Evolutionary conservation across 2,797 vertebrate species (phyloP), one percentile per base, ranked within the genome.

Genomic region (Pantherophis alleghaniensis): DNA sequence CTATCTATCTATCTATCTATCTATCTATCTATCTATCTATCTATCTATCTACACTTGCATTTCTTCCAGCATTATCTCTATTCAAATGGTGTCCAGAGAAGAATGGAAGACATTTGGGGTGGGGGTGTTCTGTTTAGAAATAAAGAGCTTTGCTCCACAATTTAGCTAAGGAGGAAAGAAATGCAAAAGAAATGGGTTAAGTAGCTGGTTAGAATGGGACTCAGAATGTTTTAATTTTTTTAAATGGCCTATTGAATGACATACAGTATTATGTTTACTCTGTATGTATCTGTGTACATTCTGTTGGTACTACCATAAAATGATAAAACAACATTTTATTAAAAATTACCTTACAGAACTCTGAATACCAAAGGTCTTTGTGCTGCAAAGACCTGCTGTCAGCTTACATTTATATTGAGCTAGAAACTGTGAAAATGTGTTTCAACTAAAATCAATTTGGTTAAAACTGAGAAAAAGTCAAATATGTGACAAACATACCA

Each of bases 381-480:
- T 91, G 12, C 57, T 92, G 4, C 91, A 60, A 86, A 42, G 26
- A 91, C 47, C 91, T 89, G 60, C 20, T 92, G 91, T 66, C 28
- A 90, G 51, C 13, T 22, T 56, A n/a, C 14, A 69, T 4, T 53
- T n/a, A 66, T 79, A 91, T 6, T 16, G 56, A 87, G 1, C 61
- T 42, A 92, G 95, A 90, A 63, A 93, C 90, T 0, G 28, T 24
- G 53, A 14, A 96, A 94, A 20, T 69, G 0, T 92, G 59, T 57
- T 83, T n/a, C 16, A 88, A 59, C n/a, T 94, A 28, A 93, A 86
- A 56, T 79, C 18, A 11, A 79, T 79, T 42, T 79, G 74, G 18
- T 11, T n/a, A 60, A 91, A 47, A 57, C 32, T n/a, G 69, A 57
- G 24, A 37, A 47, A 83, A 91, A 5, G 56, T 83, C 74, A 83